Percentiles rank a stretch among this genome's conserved stretches.
Evolutionary conservation across 2,113 vertebrate genomes (phyloP).

Genomic region (Oceanodroma tethys): DNA sequence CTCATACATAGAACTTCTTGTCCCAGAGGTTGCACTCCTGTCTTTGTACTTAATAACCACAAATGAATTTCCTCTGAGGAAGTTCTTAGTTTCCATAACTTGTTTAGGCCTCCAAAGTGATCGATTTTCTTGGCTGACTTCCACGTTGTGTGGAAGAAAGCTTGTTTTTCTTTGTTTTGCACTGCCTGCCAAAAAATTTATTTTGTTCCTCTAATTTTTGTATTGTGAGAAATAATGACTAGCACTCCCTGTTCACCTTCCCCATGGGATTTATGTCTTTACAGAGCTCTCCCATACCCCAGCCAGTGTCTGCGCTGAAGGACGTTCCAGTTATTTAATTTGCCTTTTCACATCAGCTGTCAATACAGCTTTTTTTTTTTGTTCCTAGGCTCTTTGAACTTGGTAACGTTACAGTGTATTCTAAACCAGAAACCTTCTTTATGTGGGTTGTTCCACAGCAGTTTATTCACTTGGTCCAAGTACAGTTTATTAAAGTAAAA

Average conservation of each 20-base stretch:
- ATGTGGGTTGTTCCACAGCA: neutral
- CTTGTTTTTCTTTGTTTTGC: neutral
- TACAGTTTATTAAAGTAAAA: neutral
- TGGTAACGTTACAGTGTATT: neutral
- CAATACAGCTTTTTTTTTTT: neutral
- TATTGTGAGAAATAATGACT: neutral
- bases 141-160: neutral
- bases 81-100: neutral
- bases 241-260: neutral
- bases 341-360: neutral
- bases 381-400: neutral
- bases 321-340: neutral
- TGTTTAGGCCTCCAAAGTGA: neutral
- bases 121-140: neutral
- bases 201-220: neutral
- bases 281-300: neutral
- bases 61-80: neutral
- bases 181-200: neutral
- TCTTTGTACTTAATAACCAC: neutral
- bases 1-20: neutral
- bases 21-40: neutral
- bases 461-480: neutral
- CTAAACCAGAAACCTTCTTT: neutral
- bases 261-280: neutral
- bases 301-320: neutral